Percentiles rank a stretch among this genome's conserved stretches.
These are phyloP conservation scores for Trissoscelio sp. DNA, from an alignment of 2,888 invertebrate species.

Conservation along the genomic window DNA sequence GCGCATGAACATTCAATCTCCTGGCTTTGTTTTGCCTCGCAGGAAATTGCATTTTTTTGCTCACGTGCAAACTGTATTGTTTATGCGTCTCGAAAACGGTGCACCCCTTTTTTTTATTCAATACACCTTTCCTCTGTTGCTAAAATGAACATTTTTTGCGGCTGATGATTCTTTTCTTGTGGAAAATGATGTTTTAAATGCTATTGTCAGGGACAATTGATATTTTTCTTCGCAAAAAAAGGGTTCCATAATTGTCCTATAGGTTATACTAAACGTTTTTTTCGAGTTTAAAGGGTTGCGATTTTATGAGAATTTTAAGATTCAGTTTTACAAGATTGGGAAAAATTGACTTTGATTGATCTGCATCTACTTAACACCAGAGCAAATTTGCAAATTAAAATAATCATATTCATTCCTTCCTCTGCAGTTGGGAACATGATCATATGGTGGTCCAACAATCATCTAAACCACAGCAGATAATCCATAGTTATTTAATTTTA, in stretches of 20 bases:
- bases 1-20: conserved; percentile 54
- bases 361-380: too few species aligned
- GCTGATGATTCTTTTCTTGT: conserved; percentile 33
- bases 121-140: background rate
- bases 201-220: conserved; percentile 24
- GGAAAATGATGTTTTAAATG: conserved; percentile 29
- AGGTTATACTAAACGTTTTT: too few species aligned
- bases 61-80: conserved; percentile 48
- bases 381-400: too few species aligned
- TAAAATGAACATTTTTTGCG: conserved; percentile 38
- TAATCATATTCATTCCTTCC: conserved; percentile 38
- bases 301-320: too few species aligned
- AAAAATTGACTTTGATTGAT: too few species aligned
- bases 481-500: conserved; percentile 58
- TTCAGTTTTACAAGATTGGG: too few species aligned
- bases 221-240: conserved; percentile 7
- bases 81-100: conserved; percentile 51
- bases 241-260: too few species aligned
- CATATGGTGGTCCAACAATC: conserved; percentile 12
- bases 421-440: conserved; percentile 15
- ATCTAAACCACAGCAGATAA: conserved; percentile 44
- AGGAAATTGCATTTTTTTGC: conserved; percentile 67
- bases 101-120: conserved; percentile 16
- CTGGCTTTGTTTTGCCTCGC: conserved; percentile 62
- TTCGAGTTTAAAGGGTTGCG: too few species aligned